phyloP scores from a whole-genome alignment of 2,888 invertebrate species.

The Erebia epiphron region DNA sequence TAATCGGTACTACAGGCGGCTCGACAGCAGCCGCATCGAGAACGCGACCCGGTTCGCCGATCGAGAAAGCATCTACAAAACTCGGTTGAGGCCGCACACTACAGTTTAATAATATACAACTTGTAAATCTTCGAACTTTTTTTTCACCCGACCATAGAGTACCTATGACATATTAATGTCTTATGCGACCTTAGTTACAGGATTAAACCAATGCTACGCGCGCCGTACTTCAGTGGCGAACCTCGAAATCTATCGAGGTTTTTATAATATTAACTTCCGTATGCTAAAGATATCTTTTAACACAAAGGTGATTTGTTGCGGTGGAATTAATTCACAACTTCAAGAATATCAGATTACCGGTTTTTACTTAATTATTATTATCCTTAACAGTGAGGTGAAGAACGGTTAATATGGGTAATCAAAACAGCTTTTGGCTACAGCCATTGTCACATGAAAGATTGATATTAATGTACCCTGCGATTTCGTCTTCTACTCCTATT shows the following conservation, averaged over 20 bases:
- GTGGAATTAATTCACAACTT: slow-evolving; percentile 23
- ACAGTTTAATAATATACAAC: slow-evolving; percentile 20
- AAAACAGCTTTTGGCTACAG: not conserved
- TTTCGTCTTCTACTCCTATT: too few relatives aligned
- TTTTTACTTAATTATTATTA: slow-evolving; percentile 5
- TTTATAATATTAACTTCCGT: slow-evolving; percentile 38
- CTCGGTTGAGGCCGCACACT: slow-evolving; percentile 78
- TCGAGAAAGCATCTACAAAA: slow-evolving; percentile 83
- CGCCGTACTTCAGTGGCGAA: slow-evolving; percentile 33
- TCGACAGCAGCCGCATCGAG: slow-evolving; percentile 70
- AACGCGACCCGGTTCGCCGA: slow-evolving; percentile 81
- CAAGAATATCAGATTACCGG: slow-evolving; percentile 12
- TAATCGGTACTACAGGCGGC: slow-evolving; percentile 42
- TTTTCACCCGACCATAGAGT: slow-evolving; percentile 19
- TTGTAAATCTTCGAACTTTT: slow-evolving; percentile 20
- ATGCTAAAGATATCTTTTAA: slow-evolving; percentile 33
- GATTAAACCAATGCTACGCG: slow-evolving; percentile 41
- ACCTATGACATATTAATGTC: slow-evolving; percentile 23
- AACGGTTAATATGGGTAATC: not conserved
- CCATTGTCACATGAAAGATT: not conserved
- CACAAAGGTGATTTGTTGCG: slow-evolving; percentile 27
- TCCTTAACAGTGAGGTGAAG: slow-evolving; percentile 3
- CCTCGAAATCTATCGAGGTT: slow-evolving; percentile 43
- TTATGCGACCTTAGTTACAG: slow-evolving; percentile 39
- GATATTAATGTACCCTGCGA: too few relatives aligned